Evolutionary conservation across 1,140 invertebrate genomes (phyloP), one percentile per base, ranked within the genome.

Genomic region (Thalassaphorura encarpata): DNA sequence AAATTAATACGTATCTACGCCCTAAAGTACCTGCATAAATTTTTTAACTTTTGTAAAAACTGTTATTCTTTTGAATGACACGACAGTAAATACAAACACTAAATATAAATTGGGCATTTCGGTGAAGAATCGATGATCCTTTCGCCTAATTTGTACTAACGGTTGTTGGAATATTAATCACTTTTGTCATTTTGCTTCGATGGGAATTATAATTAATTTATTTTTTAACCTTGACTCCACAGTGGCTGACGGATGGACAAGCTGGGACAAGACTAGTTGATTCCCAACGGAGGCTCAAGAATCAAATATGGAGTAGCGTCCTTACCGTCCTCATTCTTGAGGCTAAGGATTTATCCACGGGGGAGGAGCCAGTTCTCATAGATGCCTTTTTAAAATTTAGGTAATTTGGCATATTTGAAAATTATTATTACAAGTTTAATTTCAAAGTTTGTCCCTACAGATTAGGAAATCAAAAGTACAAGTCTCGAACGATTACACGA

Each of bases 311-410:
- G 90, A 89, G 86, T 70, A 90, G 87, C 1, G 89, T 96, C 42
- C 89, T 98, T 4, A 97, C 91, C 19, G 91, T 99, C 61, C 84
- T 97, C 2, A 75, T 99, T 55, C 85, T 98, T 5, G 93, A 98
- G 72, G 94, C 89, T 3, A 90, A 85, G 73, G 87, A 93, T 70
- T 77, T 97, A 8, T 80, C 87, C 6, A 89, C 90, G 80, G 87
- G 94, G 69, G 80, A 90, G 61, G 93, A 95, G 68, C 70, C 58
- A 27, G 19, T 58, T 36, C 78, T 85, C 31, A 89, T 85, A 61
- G 93, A 98, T 73, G 90, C 91, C 45, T 97, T 95, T 69, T 90
- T 94, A 66, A 97, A 96, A 73, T 97, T 99, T 76, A 83, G 87
- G 87, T 90, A 72, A 73, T 69, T 60, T 58, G 26, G 26, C 11